Percentiles rank a stretch among this genome's conserved stretches.
phyloP scores from a whole-genome alignment of 2,797 vertebrate genomes.

The Cirrhinus mrigala region DNA sequence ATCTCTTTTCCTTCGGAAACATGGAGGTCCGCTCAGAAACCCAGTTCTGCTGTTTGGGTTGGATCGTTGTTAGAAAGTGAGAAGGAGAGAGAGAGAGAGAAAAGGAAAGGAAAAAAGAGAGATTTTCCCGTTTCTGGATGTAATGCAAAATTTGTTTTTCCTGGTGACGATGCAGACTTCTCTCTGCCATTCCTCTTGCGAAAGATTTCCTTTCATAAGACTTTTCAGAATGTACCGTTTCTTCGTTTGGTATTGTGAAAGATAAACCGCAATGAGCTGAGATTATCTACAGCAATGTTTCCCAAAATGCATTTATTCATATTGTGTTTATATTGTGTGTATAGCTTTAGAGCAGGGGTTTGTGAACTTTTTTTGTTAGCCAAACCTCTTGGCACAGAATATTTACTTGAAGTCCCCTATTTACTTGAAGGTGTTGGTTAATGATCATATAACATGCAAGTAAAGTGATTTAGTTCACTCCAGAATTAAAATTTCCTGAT shows the following conservation, averaged over 20 bases:
- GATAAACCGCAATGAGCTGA: background rate
- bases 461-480: too few relatives aligned
- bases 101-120: slow-evolving; percentile 1
- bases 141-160: slow-evolving; percentile 47
- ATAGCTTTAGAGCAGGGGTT: background rate
- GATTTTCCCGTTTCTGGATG: slow-evolving; percentile 42
- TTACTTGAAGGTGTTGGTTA: too few relatives aligned
- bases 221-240: background rate
- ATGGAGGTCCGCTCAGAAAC: slow-evolving; percentile 53
- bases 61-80: slow-evolving; percentile 39
- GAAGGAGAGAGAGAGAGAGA: slow-evolving; percentile 10
- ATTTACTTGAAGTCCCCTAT: background rate
- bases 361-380: background rate
- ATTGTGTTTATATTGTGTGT: background rate
- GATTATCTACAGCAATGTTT: background rate
- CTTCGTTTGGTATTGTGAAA: background rate
- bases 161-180: slow-evolving; percentile 54
- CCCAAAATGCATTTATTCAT: background rate
- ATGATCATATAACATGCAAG: too few relatives aligned
- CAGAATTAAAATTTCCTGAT: too few relatives aligned
- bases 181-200: slow-evolving; percentile 29
- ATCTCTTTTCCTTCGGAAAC: slow-evolving; percentile 49
- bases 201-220: slow-evolving; percentile 49
- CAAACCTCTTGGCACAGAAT: background rate
- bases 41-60: slow-evolving; percentile 49